Conservation (phyloP, 1,140 invertebrate genomes). For the Propsilocerus akamusi region DNA sequence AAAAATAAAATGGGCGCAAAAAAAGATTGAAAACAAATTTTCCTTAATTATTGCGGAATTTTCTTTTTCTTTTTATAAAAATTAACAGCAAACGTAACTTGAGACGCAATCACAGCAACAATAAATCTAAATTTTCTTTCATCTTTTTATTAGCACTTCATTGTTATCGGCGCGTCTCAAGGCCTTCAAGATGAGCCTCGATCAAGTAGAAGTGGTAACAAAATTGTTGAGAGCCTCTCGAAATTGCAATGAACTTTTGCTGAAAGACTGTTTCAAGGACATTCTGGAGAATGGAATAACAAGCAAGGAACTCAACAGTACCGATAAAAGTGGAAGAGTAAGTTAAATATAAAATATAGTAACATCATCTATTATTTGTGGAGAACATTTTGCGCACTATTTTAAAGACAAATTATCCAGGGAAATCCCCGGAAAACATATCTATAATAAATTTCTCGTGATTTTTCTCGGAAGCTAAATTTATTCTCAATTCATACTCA, state of each 20-base stretch:
- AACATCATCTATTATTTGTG: too few relatives aligned
- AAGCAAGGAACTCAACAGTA: constrained; percentile 22
- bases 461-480: not conserved
- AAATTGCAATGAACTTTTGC: constrained; percentile 20
- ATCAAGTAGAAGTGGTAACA: constrained; percentile 3
- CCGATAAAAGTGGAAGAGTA: constrained; percentile 25
- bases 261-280: constrained; percentile 17
- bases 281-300: constrained; percentile 15
- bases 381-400: too few relatives aligned
- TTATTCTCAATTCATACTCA: too few relatives aligned
- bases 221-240: constrained; percentile 10
- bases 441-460: not conserved
- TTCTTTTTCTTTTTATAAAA: too few relatives aligned
- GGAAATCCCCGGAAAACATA: not conserved
- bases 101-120: too few relatives aligned
- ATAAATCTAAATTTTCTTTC: not conserved
- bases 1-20: too few relatives aligned
- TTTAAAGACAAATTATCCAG: not conserved
- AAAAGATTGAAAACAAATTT: too few relatives aligned
- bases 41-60: too few relatives aligned
- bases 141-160: not conserved
- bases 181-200: constrained; percentile 5
- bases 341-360: constrained; percentile 11
- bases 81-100: too few relatives aligned
- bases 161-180: not conserved